phyloP scores from a whole-genome alignment of 2,797 vertebrate genomes.

The Novumbra hubbsi region DNA sequence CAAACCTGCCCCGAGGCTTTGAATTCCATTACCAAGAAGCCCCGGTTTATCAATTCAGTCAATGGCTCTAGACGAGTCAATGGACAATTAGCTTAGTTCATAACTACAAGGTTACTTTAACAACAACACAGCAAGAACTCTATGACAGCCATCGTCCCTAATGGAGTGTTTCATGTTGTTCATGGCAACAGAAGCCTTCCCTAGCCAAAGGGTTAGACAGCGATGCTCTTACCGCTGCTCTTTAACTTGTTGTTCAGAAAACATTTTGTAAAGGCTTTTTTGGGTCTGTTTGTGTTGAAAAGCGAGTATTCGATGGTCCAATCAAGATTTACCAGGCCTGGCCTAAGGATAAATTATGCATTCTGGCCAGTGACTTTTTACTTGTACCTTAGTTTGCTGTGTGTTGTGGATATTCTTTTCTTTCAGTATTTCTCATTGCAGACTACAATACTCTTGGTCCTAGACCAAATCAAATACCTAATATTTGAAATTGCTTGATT shows the following conservation, averaged over 20 bases:
- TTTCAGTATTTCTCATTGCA: not conserved
- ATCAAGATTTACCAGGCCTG: not conserved
- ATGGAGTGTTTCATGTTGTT: slow-evolving; percentile 9
- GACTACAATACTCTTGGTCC: not conserved
- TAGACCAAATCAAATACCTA: not conserved
- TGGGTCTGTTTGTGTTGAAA: not conserved
- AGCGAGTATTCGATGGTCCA: not conserved
- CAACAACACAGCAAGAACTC: not conserved
- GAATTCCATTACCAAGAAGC: slow-evolving; percentile 38
- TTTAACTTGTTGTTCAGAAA: slow-evolving; percentile 1
- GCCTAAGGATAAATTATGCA: slow-evolving; percentile 1
- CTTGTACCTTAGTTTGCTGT: not conserved
- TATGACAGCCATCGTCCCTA: slow-evolving; percentile 9
- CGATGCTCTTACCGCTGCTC: slow-evolving; percentile 10
- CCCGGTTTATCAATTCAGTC: slow-evolving; percentile 38
- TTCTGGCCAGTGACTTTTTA: not conserved
- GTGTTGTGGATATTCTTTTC: not conserved
- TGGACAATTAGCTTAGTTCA: slow-evolving; percentile 7
- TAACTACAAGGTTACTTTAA: slow-evolving; percentile 19
- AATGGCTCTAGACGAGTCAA: slow-evolving; percentile 18
- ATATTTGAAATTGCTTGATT: slow-evolving; percentile 3
- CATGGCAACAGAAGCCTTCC: not conserved
- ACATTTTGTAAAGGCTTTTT: slow-evolving; percentile 4
- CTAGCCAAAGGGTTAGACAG: not conserved
- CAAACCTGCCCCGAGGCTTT: slow-evolving; percentile 32